A percentile compares a stretch with the other conserved stretches of the same genome.
Evolutionary conservation across 2,888 invertebrate genomes (phyloP).

Genomic region (Scelioninae gen. 1): DNA sequence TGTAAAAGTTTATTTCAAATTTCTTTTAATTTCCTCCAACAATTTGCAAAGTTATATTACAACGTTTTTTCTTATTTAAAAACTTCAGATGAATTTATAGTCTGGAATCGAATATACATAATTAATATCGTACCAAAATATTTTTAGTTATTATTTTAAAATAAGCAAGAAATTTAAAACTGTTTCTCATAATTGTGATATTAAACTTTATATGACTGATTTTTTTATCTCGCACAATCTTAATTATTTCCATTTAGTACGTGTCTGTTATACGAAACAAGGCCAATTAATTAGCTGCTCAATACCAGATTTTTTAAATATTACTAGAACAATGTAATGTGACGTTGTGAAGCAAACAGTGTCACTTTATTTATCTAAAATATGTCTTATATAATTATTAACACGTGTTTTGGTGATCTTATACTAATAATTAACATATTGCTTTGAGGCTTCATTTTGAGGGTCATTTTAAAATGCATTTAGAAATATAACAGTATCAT

Average conservation of each 20-base stretch:
- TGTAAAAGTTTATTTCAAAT: not conserved
- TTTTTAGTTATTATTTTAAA: too few relatives aligned
- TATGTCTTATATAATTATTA: not conserved
- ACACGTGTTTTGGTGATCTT: not conserved
- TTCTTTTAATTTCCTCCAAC: too few relatives aligned
- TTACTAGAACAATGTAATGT: not conserved
- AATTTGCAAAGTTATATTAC: too few relatives aligned
- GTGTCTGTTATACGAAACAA: conserved; percentile 16
- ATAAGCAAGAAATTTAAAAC: too few relatives aligned
- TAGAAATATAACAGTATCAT: too few relatives aligned
- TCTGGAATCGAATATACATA: too few relatives aligned
- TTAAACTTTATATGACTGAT: not conserved
- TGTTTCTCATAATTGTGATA: not conserved
- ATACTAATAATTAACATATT: not conserved
- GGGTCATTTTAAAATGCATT: too few relatives aligned
- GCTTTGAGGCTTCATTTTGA: not conserved
- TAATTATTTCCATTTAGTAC: conserved; percentile 20
- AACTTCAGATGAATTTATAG: too few relatives aligned
- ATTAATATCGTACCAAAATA: too few relatives aligned
- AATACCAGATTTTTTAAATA: conserved; percentile 3
- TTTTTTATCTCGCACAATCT: conserved; percentile 5
- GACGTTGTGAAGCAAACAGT: not conserved
- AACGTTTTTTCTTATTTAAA: too few relatives aligned
- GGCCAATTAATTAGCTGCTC: conserved; percentile 1
- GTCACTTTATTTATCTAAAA: not conserved